Evolutionary conservation across 2,797 vertebrate genomes (phyloP), one percentile per base, ranked within the genome.

Genomic region (Caiman crocodilus): DNA sequence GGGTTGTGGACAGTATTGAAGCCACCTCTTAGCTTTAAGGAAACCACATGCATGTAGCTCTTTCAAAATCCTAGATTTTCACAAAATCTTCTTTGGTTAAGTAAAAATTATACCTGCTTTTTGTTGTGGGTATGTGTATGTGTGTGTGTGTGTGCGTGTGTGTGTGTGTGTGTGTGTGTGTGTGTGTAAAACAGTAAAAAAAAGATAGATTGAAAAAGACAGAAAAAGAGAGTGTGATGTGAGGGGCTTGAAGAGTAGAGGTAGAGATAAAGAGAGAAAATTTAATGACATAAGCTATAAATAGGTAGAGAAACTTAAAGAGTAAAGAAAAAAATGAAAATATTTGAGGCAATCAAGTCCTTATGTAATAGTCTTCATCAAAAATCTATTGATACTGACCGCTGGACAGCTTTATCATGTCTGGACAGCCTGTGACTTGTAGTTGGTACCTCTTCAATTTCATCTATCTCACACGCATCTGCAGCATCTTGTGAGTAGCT

Each of bases 321-420:
- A 88, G 60, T 32, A 94, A 97, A 93, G 58, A 96, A 94, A 96
- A 56, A 55, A 91, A 76, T 96, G 90, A 74, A 93, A 96, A 88
- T 77, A 76, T 90, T 93, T 95, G 93, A 77, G 90, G 90, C 87
- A 97, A 92, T 82, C 84, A 96, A 81, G 96, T 98, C 97, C 94
- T 98, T 97, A 98, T 92, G 93, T 90, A 96, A 94, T 89, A 97
- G 96, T 96, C 97, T 98, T 98, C 98, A 98, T 98, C 98, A 99
- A 98, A 99, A 99, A 98, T 98, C 96, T 96, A 99, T 97, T 95
- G 98, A 99, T 99, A 99, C 99, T 99, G 99, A 99, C 99, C 99
- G 99, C 99, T 99, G 99, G 97, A 99, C 99, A 98, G 99, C 98
- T 98, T 99, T 99, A 95, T 99, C 99, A 35, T 99, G 99, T 95